A percentile compares a stretch with the other conserved stretches of the same genome.
Evolutionary conservation across 2,888 invertebrate genomes (phyloP).

Genomic region (Caenorhabditis parvicauda): DNA sequence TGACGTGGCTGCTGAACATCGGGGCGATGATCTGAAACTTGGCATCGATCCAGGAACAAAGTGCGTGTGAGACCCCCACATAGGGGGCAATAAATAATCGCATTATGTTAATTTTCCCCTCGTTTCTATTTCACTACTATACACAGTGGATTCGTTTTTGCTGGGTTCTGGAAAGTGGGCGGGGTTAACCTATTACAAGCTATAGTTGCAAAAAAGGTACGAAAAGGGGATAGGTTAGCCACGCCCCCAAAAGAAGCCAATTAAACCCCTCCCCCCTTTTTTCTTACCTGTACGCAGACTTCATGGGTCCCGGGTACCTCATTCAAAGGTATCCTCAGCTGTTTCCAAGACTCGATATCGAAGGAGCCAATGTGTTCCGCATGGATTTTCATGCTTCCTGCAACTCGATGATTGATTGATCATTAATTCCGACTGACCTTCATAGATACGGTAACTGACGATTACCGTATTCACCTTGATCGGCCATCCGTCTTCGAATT

Average conservation of each 20-base stretch:
- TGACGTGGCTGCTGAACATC: too few relatives aligned
- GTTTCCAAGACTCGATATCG: slow-evolving; percentile 37
- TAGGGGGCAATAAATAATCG: too few relatives aligned
- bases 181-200: not conserved
- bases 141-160: not conserved
- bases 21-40: too few relatives aligned
- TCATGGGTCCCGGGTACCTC: slow-evolving; percentile 20
- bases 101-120: too few relatives aligned
- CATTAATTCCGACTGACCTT: too few relatives aligned
- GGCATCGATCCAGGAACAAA: too few relatives aligned
- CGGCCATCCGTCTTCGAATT: slow-evolving; percentile 50
- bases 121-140: too few relatives aligned
- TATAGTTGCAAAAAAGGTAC: not conserved
- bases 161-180: not conserved
- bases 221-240: not conserved
- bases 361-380: slow-evolving; percentile 19
- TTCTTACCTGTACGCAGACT: slow-evolving; percentile 24
- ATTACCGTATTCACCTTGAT: slow-evolving; percentile 35
- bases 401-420: too few relatives aligned
- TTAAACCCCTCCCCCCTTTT: too few relatives aligned
- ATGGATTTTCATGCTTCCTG: slow-evolving; percentile 25
- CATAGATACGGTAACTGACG: slow-evolving; percentile 45
- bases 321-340: slow-evolving; percentile 29
- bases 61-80: too few relatives aligned
- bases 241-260: not conserved